Conservation (phyloP, 2,797 vertebrate species). For the Delichon dasypus region DNA sequence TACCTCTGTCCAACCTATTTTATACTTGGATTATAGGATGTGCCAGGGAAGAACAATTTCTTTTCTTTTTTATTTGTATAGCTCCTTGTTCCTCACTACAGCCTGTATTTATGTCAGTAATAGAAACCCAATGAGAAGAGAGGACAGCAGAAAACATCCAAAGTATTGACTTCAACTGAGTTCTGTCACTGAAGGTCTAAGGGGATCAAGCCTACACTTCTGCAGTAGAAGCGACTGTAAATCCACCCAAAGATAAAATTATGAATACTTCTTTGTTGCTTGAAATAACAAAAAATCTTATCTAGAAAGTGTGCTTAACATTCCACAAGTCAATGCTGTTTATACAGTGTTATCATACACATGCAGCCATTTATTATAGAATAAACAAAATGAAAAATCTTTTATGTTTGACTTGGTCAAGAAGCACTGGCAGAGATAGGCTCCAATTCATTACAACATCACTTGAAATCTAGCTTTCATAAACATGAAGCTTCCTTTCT, state of each 20-base stretch:
- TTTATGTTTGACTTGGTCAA: not conserved
- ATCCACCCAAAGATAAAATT: not conserved
- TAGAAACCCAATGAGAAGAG: not conserved
- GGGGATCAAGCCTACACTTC: not conserved
- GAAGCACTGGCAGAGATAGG: not conserved
- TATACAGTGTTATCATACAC: not conserved
- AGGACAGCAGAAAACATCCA: not conserved
- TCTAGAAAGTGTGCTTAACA: not conserved
- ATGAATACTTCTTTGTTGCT: not conserved
- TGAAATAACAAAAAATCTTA: not conserved
- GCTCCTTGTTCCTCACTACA: not conserved
- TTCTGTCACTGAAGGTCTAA: not conserved
- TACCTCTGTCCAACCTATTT: not conserved
- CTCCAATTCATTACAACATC: not conserved
- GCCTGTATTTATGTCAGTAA: not conserved
- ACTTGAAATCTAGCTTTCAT: not conserved
- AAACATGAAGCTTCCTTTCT: slow-evolving; percentile 3
- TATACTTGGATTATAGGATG: not conserved
- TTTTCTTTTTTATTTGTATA: not conserved
- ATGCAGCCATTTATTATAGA: not conserved
- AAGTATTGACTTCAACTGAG: not conserved
- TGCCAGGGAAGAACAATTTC: not conserved
- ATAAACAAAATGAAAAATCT: not conserved
- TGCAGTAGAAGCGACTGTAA: not conserved
- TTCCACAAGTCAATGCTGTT: not conserved